Evolutionary conservation across 2,797 vertebrate species (phyloP).

Genomic region (Xiphorhynchus erythropygius): DNA sequence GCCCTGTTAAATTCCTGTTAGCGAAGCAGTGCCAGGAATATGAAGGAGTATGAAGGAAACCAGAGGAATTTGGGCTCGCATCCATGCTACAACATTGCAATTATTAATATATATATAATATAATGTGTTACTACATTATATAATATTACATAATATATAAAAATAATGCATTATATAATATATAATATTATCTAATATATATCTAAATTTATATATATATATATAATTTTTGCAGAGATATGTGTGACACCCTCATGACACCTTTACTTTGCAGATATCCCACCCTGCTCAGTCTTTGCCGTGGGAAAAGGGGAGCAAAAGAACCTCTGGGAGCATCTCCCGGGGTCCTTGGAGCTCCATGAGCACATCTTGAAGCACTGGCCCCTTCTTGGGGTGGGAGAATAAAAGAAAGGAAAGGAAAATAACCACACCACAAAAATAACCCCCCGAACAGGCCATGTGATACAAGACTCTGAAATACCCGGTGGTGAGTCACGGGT

Average conservation of each 20-base stretch:
- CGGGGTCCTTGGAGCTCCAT: rapidly evolving
- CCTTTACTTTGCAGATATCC: background rate
- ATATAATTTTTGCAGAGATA: background rate
- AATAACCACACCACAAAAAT: background rate
- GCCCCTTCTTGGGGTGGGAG: background rate
- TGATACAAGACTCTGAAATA: background rate
- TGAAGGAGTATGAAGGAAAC: background rate
- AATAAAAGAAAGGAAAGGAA: background rate
- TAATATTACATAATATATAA: background rate
- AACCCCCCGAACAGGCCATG: background rate
- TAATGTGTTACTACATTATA: background rate
- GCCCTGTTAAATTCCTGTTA: background rate
- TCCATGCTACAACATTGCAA: rapidly evolving
- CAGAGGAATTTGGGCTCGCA: background rate
- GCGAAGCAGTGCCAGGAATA: background rate
- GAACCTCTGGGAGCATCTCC: background rate
- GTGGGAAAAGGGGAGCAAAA: background rate
- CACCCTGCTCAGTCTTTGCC: background rate
- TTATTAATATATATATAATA: background rate
- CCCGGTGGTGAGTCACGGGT: background rate
- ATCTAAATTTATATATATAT: background rate
- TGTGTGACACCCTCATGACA: rapidly evolving
- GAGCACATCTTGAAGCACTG: rapidly evolving
- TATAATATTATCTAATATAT: background rate
- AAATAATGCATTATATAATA: background rate